These are phyloP conservation scores for Oreochromis spilurus DNA, from an alignment of 2,113 vertebrate species.

Conservation along the genomic window DNA sequence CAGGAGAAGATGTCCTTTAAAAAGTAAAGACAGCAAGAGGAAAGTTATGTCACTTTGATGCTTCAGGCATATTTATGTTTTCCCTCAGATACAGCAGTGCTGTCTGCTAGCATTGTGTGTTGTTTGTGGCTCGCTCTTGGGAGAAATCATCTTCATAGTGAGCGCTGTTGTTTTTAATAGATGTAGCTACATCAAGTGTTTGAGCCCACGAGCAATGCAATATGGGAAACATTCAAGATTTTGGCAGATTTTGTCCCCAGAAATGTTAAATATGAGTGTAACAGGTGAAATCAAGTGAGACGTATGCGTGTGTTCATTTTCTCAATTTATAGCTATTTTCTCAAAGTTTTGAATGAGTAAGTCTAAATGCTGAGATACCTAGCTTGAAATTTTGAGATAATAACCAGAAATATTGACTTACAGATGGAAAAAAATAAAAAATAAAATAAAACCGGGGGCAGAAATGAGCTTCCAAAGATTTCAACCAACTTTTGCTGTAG, in stretches of 20 bases:
- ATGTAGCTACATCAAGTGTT: neutral
- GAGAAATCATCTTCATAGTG: neutral
- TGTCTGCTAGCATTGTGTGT: neutral
- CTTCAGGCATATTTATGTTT: slow-evolving; percentile 33
- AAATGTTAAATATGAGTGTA: neutral
- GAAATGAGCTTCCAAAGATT: neutral
- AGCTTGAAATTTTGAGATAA: neutral
- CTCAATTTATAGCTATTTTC: neutral
- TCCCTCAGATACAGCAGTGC: slow-evolving; percentile 4
- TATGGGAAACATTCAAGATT: neutral
- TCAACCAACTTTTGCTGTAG: neutral
- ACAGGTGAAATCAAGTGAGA: neutral
- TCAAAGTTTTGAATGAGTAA: neutral
- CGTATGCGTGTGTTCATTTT: neutral
- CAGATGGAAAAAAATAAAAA: neutral
- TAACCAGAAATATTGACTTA: neutral
- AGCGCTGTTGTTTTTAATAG: slow-evolving; percentile 19
- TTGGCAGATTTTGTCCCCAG: neutral
- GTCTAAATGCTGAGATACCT: neutral
- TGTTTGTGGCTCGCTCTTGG: slow-evolving; percentile 3
- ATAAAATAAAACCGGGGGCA: neutral
- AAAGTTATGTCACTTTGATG: slow-evolving; percentile 47
- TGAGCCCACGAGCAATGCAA: neutral
- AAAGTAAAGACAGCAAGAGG: slow-evolving; percentile 47
- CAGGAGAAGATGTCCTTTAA: slow-evolving; percentile 63